Evolutionary conservation across 2,888 invertebrate genomes (phyloP).

Genomic region (Himalopsyche anomala): DNA sequence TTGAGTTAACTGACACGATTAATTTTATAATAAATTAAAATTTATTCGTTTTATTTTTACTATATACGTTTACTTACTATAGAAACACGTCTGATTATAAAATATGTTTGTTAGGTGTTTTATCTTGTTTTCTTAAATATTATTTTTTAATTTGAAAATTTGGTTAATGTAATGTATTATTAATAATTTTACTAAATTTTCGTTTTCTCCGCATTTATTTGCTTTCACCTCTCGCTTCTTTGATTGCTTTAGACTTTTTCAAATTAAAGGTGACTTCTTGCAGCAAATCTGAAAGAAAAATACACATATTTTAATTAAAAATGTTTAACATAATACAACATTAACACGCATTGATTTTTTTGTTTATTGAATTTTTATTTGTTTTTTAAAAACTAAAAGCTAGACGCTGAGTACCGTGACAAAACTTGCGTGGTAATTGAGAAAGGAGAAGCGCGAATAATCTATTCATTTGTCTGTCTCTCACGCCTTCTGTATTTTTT

Average conservation of each 20-base stretch:
- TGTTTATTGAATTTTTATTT: too few species aligned
- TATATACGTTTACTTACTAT: background rate
- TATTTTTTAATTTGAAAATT: background rate
- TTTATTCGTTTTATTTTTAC: background rate
- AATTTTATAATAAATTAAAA: constrained; percentile 7
- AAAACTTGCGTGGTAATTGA: too few species aligned
- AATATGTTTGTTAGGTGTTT: background rate
- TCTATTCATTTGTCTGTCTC: too few species aligned
- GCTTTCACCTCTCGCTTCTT: constrained; percentile 38
- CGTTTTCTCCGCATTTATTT: constrained; percentile 61
- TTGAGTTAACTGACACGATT: constrained; percentile 24
- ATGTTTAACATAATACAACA: too few species aligned
- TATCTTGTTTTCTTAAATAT: background rate
- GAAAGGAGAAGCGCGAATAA: too few species aligned
- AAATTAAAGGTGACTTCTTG: constrained; percentile 2
- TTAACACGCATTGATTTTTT: too few species aligned
- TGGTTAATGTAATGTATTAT: constrained; percentile 39
- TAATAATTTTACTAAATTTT: constrained; percentile 52
- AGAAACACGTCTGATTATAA: background rate
- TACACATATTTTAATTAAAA: background rate
- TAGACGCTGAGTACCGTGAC: too few species aligned
- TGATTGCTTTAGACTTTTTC: background rate
- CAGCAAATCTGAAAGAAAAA: background rate
- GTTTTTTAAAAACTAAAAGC: too few species aligned
- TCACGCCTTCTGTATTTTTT: too few species aligned